Evolutionary conservation across 2,797 vertebrate genomes (phyloP), one percentile per base, ranked within the genome.

Genomic region (Enteromius argenteus): DNA sequence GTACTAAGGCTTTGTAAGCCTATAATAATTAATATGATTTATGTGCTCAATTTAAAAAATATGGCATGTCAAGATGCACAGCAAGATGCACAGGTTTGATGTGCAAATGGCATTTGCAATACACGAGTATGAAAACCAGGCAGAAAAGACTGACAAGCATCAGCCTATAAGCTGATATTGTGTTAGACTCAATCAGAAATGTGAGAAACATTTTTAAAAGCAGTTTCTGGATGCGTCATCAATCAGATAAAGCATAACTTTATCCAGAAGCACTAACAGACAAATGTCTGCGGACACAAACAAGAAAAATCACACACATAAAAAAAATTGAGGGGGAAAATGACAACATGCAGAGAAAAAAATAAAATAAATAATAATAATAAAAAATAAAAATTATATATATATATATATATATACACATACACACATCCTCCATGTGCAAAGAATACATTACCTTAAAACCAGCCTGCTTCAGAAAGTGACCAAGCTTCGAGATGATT

Each of bases 401-500:
- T 35, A 35, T 35, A 44, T 14, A 44, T 44, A 44, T 13, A 44
- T 11, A 44, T 10, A 73, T 2, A 21, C 1, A 77, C 15, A 23
- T 60, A n/a, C n/a, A n/a, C 0, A 53, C 3, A 14, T 42, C 69
- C 42, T 35, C 9, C 7, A 30, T 32, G 35, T 8, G 9, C 5
- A 6, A 5, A 44, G 4, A 30, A 1, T 32, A 49, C 42, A 89
- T 91, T 94, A 98, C 98, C 97, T 99, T 99, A 93, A 99, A 99
- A 86, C 98, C 98, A 80, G 98, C 98, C 94, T 99, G 98, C 88
- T 98, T 99, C 88, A 99, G 96, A 91, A 99, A 99, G 37, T 98
- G 97, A 2, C 97, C 96, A 0, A 99, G 97, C 92, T 99, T 99
- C 84, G 92, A 95, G 8, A 91, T 93, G 84, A 99, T 96, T 90